Evolutionary conservation across 1,140 invertebrate genomes (phyloP).

Genomic region (Drosophila mayri): DNA sequence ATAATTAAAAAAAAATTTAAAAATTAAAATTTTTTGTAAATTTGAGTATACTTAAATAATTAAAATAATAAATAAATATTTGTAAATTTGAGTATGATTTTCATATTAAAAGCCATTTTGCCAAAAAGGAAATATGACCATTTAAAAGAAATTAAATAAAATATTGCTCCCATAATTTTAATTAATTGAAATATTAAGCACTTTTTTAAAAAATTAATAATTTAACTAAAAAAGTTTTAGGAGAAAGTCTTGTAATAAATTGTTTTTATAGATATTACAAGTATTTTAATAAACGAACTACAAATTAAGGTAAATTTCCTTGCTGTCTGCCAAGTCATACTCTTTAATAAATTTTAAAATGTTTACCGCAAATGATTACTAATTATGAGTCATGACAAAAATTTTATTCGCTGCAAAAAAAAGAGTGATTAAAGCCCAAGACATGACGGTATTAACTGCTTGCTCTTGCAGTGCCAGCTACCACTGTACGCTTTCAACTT

Average conservation of each 20-base stretch:
- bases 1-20: no score
- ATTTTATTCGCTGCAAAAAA: neutral
- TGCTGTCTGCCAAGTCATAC: neutral
- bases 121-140: no score
- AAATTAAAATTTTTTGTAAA: no score
- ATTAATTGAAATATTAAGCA: neutral
- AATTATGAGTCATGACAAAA: slow-evolving; percentile 18
- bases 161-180: no score
- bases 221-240: neutral
- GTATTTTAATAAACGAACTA: neutral
- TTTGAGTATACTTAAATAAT: no score
- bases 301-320: neutral
- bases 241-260: neutral
- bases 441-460: neutral
- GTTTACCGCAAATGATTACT: slow-evolving; percentile 9
- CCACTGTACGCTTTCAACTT: slow-evolving; percentile 24
- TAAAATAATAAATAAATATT: no score
- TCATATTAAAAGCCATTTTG: no score
- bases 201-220: neutral
- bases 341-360: neutral
- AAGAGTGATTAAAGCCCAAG: neutral
- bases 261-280: neutral
- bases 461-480: neutral
- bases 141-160: no score
- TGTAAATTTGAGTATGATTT: no score